A percentile compares a stretch with the other conserved stretches of the same genome.
Evolutionary conservation across 2,797 vertebrate species (phyloP).

Genomic region (Platalea minor): DNA sequence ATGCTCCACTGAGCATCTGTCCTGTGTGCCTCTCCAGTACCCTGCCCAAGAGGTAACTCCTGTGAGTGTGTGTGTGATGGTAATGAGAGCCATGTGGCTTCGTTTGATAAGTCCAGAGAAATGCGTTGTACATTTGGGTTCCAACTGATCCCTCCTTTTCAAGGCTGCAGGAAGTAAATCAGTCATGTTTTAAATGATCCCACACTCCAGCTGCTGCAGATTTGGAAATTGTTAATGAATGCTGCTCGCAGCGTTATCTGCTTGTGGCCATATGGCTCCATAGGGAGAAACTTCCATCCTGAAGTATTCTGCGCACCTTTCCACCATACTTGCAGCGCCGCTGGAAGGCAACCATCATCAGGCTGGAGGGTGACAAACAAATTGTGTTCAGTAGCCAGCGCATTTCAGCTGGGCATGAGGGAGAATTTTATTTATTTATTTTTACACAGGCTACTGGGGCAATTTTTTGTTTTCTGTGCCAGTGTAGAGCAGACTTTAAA

Average conservation of each 20-base stretch:
- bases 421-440: neutral
- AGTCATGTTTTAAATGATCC: constrained; percentile 57
- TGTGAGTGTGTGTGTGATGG: neutral
- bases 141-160: constrained; percentile 22
- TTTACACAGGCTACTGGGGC: neutral
- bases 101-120: constrained; percentile 37
- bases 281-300: constrained; percentile 35
- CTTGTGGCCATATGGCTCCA: constrained; percentile 52
- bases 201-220: constrained; percentile 65
- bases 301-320: constrained; percentile 17
- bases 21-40: neutral
- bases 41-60: constrained; percentile 5
- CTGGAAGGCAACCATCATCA: neutral
- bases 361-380: neutral
- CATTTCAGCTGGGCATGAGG: neutral
- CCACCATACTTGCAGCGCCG: fast-evolving
- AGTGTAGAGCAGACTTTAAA: neutral
- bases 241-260: constrained; percentile 50
- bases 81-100: constrained; percentile 30
- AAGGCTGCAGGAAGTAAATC: constrained; percentile 63
- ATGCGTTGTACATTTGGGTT: constrained; percentile 25
- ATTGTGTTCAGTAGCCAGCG: neutral
- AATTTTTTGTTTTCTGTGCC: neutral
- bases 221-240: constrained; percentile 60
- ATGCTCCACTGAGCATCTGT: neutral